Conservation (phyloP, 1,140 invertebrate species). For the Mycetomoellerius zeteki region DNA sequence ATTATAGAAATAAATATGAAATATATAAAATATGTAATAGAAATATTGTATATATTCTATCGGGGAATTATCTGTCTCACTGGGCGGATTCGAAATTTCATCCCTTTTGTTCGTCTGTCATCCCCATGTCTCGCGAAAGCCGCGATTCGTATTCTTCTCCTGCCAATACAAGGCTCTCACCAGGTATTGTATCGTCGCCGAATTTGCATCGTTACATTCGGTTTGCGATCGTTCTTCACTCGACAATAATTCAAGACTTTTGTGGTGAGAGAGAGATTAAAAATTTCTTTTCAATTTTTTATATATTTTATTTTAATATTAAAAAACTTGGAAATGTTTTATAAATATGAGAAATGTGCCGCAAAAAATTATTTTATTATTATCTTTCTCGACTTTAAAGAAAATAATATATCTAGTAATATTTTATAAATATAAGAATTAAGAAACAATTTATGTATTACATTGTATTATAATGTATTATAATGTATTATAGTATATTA, state of each 20-base stretch:
- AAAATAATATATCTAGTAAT: not conserved
- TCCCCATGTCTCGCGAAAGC: constrained; percentile 36
- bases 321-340: not conserved
- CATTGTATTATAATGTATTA: too few species aligned
- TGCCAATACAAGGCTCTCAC: constrained; percentile 38
- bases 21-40: constrained; percentile 32
- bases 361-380: not conserved
- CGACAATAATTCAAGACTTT: constrained; percentile 40
- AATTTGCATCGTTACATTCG: constrained; percentile 55
- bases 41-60: constrained; percentile 21
- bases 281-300: not conserved
- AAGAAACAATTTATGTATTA: too few species aligned
- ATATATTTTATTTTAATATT: not conserved
- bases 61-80: constrained; percentile 22
- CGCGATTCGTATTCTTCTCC: constrained; percentile 51
- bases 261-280: not conserved
- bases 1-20: not conserved
- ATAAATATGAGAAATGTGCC: too few species aligned
- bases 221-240: not conserved
- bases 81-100: constrained; percentile 29
- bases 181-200: constrained; percentile 24
- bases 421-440: too few species aligned
- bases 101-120: constrained; percentile 61
- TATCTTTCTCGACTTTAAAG: not conserved
- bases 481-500: too few species aligned